Conservation (phyloP, 1,140 invertebrate genomes). For the Drosophila murphyi region DNA sequence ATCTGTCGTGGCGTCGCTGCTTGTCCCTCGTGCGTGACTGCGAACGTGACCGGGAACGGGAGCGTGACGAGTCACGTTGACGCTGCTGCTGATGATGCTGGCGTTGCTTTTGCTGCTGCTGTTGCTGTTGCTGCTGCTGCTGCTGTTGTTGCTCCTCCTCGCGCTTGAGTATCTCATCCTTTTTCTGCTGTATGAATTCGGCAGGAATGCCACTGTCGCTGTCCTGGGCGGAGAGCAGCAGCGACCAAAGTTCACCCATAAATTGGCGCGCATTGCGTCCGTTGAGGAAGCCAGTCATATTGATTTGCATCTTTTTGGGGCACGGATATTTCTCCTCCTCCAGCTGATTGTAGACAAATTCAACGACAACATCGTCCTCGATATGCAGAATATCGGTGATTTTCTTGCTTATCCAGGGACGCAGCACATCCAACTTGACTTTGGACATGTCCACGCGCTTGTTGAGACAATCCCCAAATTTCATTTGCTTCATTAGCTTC, state of each 20-base stretch:
- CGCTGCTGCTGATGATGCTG: conserved; percentile 58
- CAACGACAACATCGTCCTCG: conserved; percentile 99
- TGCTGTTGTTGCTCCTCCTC: conserved; percentile 85
- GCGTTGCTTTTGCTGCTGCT: conserved; percentile 82
- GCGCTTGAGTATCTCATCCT: conserved; percentile 96
- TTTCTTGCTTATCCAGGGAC: conserved; percentile 99
- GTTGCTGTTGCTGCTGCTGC: conserved; percentile 71
- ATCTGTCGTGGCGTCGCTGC: conserved; percentile 49
- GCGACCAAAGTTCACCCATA: conserved; percentile 98
- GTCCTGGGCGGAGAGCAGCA: conserved; percentile 97
- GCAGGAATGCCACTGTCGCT: conserved; percentile 97
- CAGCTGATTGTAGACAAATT: conserved; percentile 99
- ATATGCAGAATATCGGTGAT: conserved; percentile 97
- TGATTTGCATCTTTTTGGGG: conserved; percentile 99
- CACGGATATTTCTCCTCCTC: conserved; percentile 97
- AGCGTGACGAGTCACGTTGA: conserved; percentile 67
- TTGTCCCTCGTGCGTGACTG: conserved; percentile 62
- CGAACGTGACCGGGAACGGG: conserved; percentile 67
- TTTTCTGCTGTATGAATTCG: conserved; percentile 96
- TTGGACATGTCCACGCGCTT: conserved; percentile 99
- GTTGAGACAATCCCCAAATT: conserved; percentile 96
- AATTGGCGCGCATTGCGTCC: conserved; percentile 98
- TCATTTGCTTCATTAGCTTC: conserved; percentile 99
- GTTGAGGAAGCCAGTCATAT: conserved; percentile 99
- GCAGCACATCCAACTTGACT: conserved; percentile 98